These are phyloP conservation scores for Rhipidura dahli DNA, from an alignment of 2,113 vertebrate genomes.

Conservation along the genomic window DNA sequence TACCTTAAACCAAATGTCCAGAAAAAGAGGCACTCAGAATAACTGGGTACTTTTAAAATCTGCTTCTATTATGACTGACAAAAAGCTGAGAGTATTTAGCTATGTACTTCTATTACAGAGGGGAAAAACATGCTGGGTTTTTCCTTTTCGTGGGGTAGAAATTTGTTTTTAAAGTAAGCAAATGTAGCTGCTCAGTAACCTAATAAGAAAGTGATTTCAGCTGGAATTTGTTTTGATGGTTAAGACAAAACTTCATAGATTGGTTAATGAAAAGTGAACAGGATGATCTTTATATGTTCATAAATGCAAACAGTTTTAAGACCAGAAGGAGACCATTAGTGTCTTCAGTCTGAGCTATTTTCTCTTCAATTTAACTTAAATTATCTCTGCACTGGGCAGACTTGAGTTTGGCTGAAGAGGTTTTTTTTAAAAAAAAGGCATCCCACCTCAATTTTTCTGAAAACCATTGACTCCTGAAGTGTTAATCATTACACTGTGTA, in stretches of 20 bases:
- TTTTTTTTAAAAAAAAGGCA: background rate
- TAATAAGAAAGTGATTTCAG: background rate
- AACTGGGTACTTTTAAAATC: background rate
- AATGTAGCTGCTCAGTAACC: background rate
- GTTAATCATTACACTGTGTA: background rate
- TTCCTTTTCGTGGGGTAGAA: background rate
- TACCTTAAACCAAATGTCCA: background rate
- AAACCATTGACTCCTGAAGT: background rate
- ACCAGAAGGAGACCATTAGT: background rate
- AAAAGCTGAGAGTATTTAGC: background rate
- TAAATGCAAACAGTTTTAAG: constrained; percentile 19
- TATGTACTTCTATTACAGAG: background rate
- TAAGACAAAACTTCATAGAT: background rate
- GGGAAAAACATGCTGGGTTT: rapidly evolving
- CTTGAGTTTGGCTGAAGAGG: background rate
- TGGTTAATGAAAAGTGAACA: background rate
- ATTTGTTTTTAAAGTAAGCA: background rate
- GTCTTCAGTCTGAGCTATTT: background rate
- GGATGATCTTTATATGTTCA: background rate
- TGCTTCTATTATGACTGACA: background rate
- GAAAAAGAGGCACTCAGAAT: background rate
- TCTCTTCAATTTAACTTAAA: constrained; percentile 9
- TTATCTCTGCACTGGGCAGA: background rate
- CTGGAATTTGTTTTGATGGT: background rate
- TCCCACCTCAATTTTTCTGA: background rate